Evolutionary conservation across 37 sponge, comb jelly and placozoan genomes (phyloP), one percentile per base, ranked within the genome.

Genomic region (Lycopodina hypogea): DNA sequence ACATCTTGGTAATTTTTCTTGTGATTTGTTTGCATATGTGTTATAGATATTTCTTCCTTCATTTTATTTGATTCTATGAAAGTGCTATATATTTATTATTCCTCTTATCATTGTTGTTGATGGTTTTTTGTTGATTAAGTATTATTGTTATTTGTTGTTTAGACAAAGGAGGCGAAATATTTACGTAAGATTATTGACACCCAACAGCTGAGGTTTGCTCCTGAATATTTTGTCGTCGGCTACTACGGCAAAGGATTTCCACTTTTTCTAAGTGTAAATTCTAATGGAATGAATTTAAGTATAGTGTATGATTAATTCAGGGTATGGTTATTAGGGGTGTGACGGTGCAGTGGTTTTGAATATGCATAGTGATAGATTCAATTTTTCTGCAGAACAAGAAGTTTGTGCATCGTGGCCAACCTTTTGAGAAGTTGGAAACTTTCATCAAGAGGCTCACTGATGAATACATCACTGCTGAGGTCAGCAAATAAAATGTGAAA

Each of bases 211-310:
- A 74, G 96, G 41, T 82, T 85, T 51, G 90, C 79, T 39, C 84
- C 87, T 23, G 93, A 86, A 55, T 95, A 95, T 75, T 95, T 89
- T 75, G 61, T 78, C 53, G 96, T 92, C 33, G 93, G 93, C 12
- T 95, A 81, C 57, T 92, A 76, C 69, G 96, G 96, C 8, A 81
- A 67, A 69, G 96, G 96, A 53, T 92, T 88, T 37, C 96, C 96
- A 62, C 82, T 79, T 24, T 95, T 95, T 70, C 88, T 95, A 17
- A 76, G 92, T 63, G 95, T 94, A 63, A 55, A 82, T 9, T n/a
- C n/a, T 15, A 15, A 24, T 45, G n/a, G n/a, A 45, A 45, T 9
- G 48, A 45, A 12, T 45, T 45, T 45, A 9, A 9, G 4, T 4
- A 45, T 45, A 45, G 9, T 45, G 48, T 4, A 4, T 12, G 48